Evolutionary conservation across 1,140 invertebrate species (phyloP), one percentile per base, ranked within the genome.

Genomic region (Heliconius nattereri): DNA sequence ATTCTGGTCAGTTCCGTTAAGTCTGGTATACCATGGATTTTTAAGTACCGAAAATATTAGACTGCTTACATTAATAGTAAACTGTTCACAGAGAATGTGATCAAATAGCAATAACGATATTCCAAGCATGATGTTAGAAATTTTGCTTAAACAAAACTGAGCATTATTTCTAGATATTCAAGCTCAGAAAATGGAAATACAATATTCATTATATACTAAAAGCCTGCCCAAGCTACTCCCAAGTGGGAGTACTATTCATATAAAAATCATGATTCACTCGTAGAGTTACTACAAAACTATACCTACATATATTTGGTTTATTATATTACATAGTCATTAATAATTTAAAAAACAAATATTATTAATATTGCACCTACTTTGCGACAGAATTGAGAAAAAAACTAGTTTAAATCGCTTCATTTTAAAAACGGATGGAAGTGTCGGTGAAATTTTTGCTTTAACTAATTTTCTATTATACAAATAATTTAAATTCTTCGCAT

Each of bases 121-220:
- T 66, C 11, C 29, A 66, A 60, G 8, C 60, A 16, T 66, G 2
- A 16, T 13, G 13, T 11, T 9, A 66, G 11, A 66, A 26, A 26
- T 26, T 26, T 66, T 66, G 13, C 7, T 29, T 16, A 29, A 1
- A 26, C 13, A 26, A 66, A 16, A 13, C 60, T 26, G 23, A 3
- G 5, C 9, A 16, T 29, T 29, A 26, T 29, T 11, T 66, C 13
- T 66, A 11, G 11, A 29, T 26, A 66, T 66, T 26, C 23, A 66
- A 66, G 3, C 5, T 16, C 3, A 23, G 60, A 5, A 66, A 29
- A 8, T 66, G 60, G 60, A 66, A 66, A 66, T 66, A 26, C 16
- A 29, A 66, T 57, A 23, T 57, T 23, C 60, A 66, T 29, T 66
- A 66, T 60, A 60, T 29, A 66, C 60, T 26, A 66, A 66, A 66